Evolutionary conservation across 2,888 invertebrate genomes (phyloP), one percentile per base, ranked within the genome.

Genomic region (Dione vanillae): DNA sequence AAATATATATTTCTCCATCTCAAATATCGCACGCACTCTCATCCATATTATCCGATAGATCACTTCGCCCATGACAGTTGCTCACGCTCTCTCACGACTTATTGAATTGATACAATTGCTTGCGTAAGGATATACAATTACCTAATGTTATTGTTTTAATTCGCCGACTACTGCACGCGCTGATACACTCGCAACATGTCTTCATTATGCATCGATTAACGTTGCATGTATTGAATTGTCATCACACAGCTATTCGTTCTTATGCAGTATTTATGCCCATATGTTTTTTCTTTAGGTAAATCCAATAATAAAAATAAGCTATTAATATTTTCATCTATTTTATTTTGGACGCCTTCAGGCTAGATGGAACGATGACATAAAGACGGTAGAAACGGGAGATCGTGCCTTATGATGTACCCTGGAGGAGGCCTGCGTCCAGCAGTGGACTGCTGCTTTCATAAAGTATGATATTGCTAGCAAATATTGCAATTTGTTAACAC

Each of bases 61-160:
- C 20, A 52, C 66, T 51, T 62, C 58, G 68, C 58, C 72, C 70
- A 64, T 65, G 69, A 66, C 67, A 59, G 70, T 59, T 14, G n/a
- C 5, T 45, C 11, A 74, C 75, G 70, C 72, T 74, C 67, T 73
- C 71, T 64, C 75, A 70, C 72, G 67, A 35, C 69, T 51, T 20
- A 52, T 52, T 41, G 45, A 65, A 64, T 56, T 47, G 65, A 70
- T 7, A 51, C 64, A 64, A 54, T 64, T 40, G 69, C 43, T 69
- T 56, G 56, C 64, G 56, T 64, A 69, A 64, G 40, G 27, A 19
- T 37, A 56, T 56, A 12, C 12, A 41, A 52, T 54, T 65, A 43
- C 27, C 64, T 41, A 37, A n/a, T 37, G 54, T 51, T 67, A 61
- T 51, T 61, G 67, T 61, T 51, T 27, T 67, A 35, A 12, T 19